These are phyloP conservation scores for Pterocles orientalis DNA, from an alignment of 2,113 vertebrate species.

Conservation along the genomic window DNA sequence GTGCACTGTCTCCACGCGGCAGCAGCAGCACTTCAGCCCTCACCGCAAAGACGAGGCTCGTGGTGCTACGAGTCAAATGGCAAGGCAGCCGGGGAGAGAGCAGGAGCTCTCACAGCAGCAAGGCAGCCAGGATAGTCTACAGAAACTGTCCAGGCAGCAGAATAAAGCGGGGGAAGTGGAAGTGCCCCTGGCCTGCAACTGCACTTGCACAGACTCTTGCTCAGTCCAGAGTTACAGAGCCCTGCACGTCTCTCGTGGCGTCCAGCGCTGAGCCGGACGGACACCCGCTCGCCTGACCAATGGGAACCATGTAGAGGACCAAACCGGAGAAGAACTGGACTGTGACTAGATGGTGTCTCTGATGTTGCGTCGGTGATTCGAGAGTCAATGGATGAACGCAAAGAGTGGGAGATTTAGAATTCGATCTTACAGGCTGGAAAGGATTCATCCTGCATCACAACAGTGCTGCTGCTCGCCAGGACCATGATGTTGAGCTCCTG, in stretches of 20 bases:
- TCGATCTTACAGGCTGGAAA: slow-evolving; percentile 99
- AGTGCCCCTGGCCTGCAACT: slow-evolving; percentile 55
- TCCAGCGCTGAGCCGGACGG: slow-evolving; percentile 45
- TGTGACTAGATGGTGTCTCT: slow-evolving; percentile 59
- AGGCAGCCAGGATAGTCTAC: slow-evolving; percentile 53
- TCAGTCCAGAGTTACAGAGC: slow-evolving; percentile 55
- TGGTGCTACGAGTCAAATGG: slow-evolving; percentile 17
- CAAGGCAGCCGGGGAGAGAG: slow-evolving; percentile 43
- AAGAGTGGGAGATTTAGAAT: slow-evolving; percentile 82
- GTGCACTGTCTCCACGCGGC: slow-evolving; percentile 35
- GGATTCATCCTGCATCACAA: slow-evolving; percentile 99
- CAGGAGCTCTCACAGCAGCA: slow-evolving; percentile 39
- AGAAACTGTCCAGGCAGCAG: slow-evolving; percentile 39
- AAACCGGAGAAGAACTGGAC: slow-evolving; percentile 57
- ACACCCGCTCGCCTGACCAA: slow-evolving; percentile 49
- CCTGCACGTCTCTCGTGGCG: slow-evolving; percentile 29
- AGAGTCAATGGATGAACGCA: slow-evolving; percentile 47
- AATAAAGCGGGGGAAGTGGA: slow-evolving; percentile 49
- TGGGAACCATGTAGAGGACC: slow-evolving; percentile 53
- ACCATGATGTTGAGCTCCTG: slow-evolving; percentile 98
- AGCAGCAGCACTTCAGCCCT: not conserved
- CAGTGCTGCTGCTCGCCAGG: slow-evolving; percentile 98
- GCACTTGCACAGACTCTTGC: slow-evolving; percentile 46
- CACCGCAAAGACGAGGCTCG: not conserved
- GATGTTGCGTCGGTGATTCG: slow-evolving; percentile 45